phyloP scores from a whole-genome alignment of 2,888 invertebrate species.

The Uropetala carovei region DNA sequence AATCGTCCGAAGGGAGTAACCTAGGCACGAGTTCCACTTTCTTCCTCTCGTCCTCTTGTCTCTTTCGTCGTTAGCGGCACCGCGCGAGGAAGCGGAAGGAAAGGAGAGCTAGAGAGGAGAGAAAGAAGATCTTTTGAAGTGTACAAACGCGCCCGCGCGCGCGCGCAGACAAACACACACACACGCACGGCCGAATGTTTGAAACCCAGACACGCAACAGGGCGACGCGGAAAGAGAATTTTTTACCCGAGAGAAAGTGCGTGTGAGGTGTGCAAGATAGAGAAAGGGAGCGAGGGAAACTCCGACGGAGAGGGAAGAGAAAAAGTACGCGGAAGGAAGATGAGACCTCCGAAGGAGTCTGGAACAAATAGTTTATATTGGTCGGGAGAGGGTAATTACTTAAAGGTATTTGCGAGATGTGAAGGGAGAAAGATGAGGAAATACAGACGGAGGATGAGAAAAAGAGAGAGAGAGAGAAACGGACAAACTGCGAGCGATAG shows the following conservation, averaged over 20 bases:
- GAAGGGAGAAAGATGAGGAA: not conserved
- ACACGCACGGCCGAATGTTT: conserved; percentile 12
- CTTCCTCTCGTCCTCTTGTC: not conserved
- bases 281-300: not conserved
- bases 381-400: conserved; percentile 48
- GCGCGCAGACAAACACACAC: too few species aligned
- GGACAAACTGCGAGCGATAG: not conserved
- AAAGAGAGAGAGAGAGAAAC: not conserved
- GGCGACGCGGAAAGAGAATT: not conserved
- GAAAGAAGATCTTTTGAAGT: conserved; percentile 42
- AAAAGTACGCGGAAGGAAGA: too few species aligned
- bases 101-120: not conserved
- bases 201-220: conserved; percentile 52
- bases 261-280: not conserved
- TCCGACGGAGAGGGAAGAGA: not conserved
- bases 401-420: conserved; percentile 51
- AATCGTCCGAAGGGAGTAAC: not conserved
- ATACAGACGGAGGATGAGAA: not conserved
- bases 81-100: too few species aligned
- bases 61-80: too few species aligned
- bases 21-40: not conserved
- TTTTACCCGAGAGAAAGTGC: not conserved
- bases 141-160: conserved; percentile 44
- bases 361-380: conserved; percentile 60
- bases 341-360: not conserved